Conservation (phyloP, 2,113 vertebrate genomes). For the Nipponia nippon region DNA sequence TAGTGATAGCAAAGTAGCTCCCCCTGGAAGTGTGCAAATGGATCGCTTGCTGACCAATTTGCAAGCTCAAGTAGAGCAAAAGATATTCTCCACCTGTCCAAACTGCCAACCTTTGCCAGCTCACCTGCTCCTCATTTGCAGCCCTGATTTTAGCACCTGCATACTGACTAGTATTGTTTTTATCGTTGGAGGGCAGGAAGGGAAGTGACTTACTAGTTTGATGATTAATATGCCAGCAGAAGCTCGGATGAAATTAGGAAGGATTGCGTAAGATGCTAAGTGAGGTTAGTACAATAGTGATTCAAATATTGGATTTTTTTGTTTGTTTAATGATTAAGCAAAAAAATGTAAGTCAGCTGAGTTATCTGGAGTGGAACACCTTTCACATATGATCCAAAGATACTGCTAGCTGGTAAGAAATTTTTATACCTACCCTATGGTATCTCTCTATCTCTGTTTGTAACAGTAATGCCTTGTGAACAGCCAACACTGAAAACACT, state of each 20-base stretch:
- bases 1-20: neutral
- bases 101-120: neutral
- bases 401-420: slow-evolving; percentile 8
- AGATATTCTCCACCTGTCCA: neutral
- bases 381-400: neutral
- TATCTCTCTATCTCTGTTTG: slow-evolving; percentile 76
- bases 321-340: neutral
- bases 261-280: neutral
- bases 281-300: neutral
- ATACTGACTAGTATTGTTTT: neutral
- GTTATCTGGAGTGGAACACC: neutral
- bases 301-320: neutral
- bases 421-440: slow-evolving; percentile 41
- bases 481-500: slow-evolving; percentile 81
- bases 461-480: slow-evolving; percentile 77
- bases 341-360: neutral
- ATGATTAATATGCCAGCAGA: neutral
- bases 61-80: neutral
- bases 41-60: neutral
- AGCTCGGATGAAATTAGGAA: neutral
- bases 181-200: neutral
- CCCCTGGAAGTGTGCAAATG: neutral
- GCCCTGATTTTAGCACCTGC: neutral
- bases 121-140: neutral
- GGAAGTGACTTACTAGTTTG: neutral